Evolutionary conservation across 2,888 invertebrate species (phyloP).

Genomic region (Platycheirus albimanus): DNA sequence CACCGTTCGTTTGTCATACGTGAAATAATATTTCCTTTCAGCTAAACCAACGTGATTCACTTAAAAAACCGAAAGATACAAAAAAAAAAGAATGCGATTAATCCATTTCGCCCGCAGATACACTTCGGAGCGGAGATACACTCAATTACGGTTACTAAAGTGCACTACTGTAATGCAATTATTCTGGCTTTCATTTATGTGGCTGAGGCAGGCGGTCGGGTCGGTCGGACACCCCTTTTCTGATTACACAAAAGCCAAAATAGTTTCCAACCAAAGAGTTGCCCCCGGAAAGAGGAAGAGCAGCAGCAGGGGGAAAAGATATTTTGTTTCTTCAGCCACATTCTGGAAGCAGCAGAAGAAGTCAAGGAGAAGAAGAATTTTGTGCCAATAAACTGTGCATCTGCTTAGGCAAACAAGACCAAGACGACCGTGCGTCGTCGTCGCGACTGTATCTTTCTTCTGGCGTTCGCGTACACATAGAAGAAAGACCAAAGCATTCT

Average conservation of each 20-base stretch:
- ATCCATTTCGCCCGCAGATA: constrained; percentile 68
- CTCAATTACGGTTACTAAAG: constrained; percentile 67
- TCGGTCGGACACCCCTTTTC: background rate
- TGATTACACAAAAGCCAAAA: constrained; percentile 38
- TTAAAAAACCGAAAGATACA: too few relatives aligned
- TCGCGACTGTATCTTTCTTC: constrained; percentile 13
- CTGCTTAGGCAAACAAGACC: constrained; percentile 50
- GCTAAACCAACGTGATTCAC: constrained; percentile 17
- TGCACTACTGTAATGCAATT: constrained; percentile 73
- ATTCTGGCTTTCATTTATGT: constrained; percentile 51
- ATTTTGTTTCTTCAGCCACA: background rate
- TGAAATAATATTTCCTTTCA: constrained; percentile 12
- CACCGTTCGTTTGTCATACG: constrained; percentile 6
- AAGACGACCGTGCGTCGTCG: too few relatives aligned
- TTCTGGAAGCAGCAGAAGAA: background rate
- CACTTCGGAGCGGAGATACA: constrained; percentile 69
- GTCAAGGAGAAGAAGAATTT: constrained; percentile 19
- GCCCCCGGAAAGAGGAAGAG: constrained; percentile 32
- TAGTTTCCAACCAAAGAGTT: constrained; percentile 58
- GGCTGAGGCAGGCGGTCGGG: background rate
- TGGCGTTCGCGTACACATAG: constrained; percentile 52
- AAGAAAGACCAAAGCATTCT: constrained; percentile 20
- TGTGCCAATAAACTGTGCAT: constrained; percentile 41
- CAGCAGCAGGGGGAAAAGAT: background rate
- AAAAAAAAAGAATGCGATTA: constrained; percentile 29